Base-by-base conservation (phyloP, 2,113 vertebrate species). In the Sapajus apella region DNA sequence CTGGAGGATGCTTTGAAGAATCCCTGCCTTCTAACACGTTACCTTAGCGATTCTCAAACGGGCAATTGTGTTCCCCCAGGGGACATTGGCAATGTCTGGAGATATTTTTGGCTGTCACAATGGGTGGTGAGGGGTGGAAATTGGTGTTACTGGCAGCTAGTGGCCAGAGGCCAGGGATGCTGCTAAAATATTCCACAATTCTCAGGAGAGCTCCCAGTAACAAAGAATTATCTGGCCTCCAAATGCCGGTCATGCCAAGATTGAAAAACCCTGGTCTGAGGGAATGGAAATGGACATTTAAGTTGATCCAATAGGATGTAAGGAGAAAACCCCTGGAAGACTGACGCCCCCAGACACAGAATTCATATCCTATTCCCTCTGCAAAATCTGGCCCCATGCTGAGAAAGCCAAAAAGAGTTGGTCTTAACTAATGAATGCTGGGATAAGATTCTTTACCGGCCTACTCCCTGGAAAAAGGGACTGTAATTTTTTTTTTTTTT, bases 361-460 rank as follows among this genome's bases (percentile, higher is more conserved):
- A 76, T 52, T 55, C 47, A 25, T 8, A 10, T 68, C 30, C n/a
- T 43, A 17, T 27, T 47, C 23, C 92, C 66, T 80, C 45, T 79
- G 75, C 40, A 37, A 70, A 77, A 37, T 17, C 58, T 20, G 18
- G 40, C 12, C 11, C 23, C 77, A n/a, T 20, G 80, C 27, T 6
- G 61, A 61, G 4, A 14, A 50, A 47, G 32, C 17, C 27, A 43
- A 85, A 79, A 86, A 37, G 5, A 35, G 45, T 8, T 76, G 7
- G 3, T 35, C 47, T 87, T 56, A 82, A 21, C 45, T 4, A 61
- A 40, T 14, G 23, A n/a, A 16, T 90, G 32, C 11, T 20, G 5
- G 81, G 72, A n/a, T 25, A 55, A 52, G 21, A 9, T 6, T 52
- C 3, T 50, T 72, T 12, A 3, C 2, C 0, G 0, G 75, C 4